phyloP scores from a whole-genome alignment of 2,113 vertebrate species.

The Phoenicopterus ruber region DNA sequence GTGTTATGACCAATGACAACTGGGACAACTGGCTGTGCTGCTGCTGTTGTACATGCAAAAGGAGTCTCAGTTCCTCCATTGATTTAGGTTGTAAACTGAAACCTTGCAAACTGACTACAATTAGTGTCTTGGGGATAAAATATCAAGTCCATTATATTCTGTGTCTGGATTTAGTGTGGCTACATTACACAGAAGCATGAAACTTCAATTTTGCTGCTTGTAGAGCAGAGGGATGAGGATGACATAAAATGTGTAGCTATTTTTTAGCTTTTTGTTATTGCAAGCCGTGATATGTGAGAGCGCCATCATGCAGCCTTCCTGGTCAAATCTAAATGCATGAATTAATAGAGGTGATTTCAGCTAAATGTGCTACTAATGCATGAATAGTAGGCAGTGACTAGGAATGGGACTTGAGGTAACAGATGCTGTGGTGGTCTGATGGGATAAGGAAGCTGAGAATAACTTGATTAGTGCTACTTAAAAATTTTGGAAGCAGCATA shows the following conservation, averaged over 20 bases:
- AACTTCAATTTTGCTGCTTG: background rate
- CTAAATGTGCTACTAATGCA: background rate
- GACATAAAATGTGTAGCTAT: background rate
- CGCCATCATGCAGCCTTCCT: background rate
- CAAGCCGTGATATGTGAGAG: background rate
- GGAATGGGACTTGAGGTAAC: background rate
- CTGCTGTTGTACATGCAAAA: background rate
- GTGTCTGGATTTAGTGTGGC: background rate
- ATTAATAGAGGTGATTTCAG: background rate
- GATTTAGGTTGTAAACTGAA: constrained; percentile 8
- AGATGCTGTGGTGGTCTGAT: background rate
- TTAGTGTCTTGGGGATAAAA: constrained; percentile 7
- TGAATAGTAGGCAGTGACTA: background rate
- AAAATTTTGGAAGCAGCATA: background rate
- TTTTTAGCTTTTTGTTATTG: background rate
- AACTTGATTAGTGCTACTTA: background rate
- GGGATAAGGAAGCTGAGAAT: background rate
- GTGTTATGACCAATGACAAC: background rate
- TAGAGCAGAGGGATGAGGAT: background rate
- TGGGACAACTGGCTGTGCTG: background rate
- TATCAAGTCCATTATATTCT: background rate
- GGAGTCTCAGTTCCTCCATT: constrained; percentile 13
- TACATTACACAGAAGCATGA: background rate
- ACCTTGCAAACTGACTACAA: background rate
- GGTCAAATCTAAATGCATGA: background rate